phyloP scores from a whole-genome alignment of 2,888 invertebrate genomes.

The Plusia festucae region DNA sequence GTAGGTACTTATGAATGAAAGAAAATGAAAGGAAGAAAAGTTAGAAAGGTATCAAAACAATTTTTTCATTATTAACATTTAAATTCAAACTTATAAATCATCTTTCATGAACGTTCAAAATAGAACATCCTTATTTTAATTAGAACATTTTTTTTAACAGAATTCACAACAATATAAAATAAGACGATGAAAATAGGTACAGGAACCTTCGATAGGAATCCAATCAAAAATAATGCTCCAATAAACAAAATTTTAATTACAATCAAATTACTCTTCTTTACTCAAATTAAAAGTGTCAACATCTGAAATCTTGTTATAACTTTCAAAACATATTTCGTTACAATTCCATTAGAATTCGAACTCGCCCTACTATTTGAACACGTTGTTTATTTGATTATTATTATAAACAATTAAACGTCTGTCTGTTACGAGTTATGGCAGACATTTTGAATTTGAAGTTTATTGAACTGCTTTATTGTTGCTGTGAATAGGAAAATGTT shows the following conservation, averaged over 20 bases:
- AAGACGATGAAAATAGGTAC: background rate
- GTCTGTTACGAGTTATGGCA: slow-evolving; percentile 10
- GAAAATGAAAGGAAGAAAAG: no score
- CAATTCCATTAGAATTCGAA: slow-evolving; percentile 7
- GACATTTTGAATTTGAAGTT: slow-evolving; percentile 20
- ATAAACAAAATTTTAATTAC: slow-evolving; percentile 18
- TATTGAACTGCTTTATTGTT: slow-evolving; percentile 15
- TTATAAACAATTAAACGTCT: slow-evolving; percentile 34
- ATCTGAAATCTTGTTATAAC: slow-evolving; percentile 21
- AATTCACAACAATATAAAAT: background rate
- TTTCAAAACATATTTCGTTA: slow-evolving; percentile 16
- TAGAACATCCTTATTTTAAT: no score
- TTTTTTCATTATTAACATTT: no score
- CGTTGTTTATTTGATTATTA: slow-evolving; percentile 31
- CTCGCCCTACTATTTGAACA: background rate
- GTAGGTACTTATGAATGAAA: no score
- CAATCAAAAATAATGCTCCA: slow-evolving; percentile 10
- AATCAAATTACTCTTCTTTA: slow-evolving; percentile 15
- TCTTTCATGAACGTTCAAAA: no score
- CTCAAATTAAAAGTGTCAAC: slow-evolving; percentile 20
- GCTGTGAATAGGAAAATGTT: slow-evolving; percentile 6
- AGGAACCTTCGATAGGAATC: background rate
- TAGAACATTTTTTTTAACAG: no score
- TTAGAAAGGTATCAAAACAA: no score
- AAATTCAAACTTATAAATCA: no score